Evolutionary conservation across 2,888 invertebrate genomes (phyloP), one percentile per base, ranked within the genome.

Genomic region (Eucriotettix oculatus): DNA sequence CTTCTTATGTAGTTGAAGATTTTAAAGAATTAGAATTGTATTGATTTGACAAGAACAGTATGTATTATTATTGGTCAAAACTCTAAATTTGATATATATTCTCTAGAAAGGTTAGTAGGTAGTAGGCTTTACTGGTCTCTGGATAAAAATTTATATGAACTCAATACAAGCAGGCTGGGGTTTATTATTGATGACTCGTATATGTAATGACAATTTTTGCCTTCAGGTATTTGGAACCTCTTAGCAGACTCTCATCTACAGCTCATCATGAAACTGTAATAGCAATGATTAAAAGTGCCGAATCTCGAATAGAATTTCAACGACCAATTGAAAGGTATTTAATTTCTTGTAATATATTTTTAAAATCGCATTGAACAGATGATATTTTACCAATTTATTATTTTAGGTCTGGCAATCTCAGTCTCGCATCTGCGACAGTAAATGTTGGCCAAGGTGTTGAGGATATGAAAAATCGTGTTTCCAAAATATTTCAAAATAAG

Each of bases 391-490:
- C 1, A 54, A 54, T 16, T 41, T 29, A 16, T 29, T 29, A 10
- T 11, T 58, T 17, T 58, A 65, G 65, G 54, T 65, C 64, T 9
- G 60, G 62, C 16, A 70, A 72, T 12, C 65, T 74, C 10, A 72
- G 72, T 1, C 63, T 74, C 11, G 71, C 73, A 14, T 68, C 72
- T 64, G 72, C 74, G 2, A 70, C 73, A 0, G 72, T 71, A 11
- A 73, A 74, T 62, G 72, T 75, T 56, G 78, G 77, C 42, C 78
- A 78, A 66, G 77, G 79, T 10, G 78, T 81, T 52, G 81, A 81
- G 68, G 82, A 82, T 59, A 78, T 82, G 74, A 75, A 77, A 56
- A 79, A 80, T 65, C 74, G 78, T 66, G 75, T 82, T 67, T 79
- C 79, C 62, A 82, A 81, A 67, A 80, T 82, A 64, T 82, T 82